Evolutionary conservation across 2,888 invertebrate species (phyloP), one percentile per base, ranked within the genome.

Genomic region (Chromoteleia sp.): DNA sequence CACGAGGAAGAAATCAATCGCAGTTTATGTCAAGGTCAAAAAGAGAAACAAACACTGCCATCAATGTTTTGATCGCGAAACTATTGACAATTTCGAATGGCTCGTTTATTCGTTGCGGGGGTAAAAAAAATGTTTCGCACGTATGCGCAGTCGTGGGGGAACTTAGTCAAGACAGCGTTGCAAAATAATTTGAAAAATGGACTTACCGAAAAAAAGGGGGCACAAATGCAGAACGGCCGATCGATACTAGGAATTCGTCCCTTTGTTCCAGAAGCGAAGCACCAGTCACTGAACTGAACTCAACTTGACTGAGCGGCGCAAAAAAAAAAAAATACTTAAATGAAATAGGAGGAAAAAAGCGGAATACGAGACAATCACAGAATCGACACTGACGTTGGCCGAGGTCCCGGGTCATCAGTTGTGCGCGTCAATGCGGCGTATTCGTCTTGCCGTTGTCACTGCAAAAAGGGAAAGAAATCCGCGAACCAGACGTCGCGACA

Each of bases 261-360:
- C 78, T 81, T 78, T 78, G 81, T 81, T 78, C 71, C 78, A 74
- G 79, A 68, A 76, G 73, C 77, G 74, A 83, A 70, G 73, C 82
- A 80, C 79, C 79, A 78, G 78, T 83, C 84, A 83, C 83, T 81
- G 73, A 84, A 82, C 76, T 73, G 61, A 81, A 83, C 71, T 59
- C 25, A 81, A 81, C 70, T 73, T 71, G 59, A 45, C 63, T 61
- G 56, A 74, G 73, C 48, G 25, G 50, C 56, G 71, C 45, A 61
- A 61, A 39, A 76, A 77, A 59, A n/a, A n/a, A n/a, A n/a, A n/a
- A n/a, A n/a, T n/a, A 33, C 29, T 45, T 14, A 70, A 61, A 77
- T 17, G 19, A 56, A 68, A 39, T 43, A 48, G 43, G 17, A 41
- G 25, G 43, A n/a, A 33, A n/a, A 29, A 70, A 52, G 45, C 21